Evolutionary conservation across 2,888 invertebrate species (phyloP), one percentile per base, ranked within the genome.

Genomic region (Microplitis deprimator): DNA sequence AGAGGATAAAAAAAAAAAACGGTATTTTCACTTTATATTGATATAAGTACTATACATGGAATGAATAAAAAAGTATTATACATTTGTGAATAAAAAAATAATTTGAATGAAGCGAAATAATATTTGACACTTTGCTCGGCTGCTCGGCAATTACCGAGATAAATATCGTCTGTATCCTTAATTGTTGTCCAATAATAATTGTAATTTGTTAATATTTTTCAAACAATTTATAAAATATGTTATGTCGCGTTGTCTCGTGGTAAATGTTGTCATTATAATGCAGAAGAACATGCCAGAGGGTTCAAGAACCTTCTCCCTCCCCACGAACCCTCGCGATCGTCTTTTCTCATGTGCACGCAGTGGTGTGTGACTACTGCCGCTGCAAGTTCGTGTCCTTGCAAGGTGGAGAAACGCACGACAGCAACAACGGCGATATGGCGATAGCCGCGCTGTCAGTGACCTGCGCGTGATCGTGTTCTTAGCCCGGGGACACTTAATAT

Each of bases 311-410:
- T 83, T 80, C 75, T 77, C 75, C 65, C 71, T 62, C 62, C 65
- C 72, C 73, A 69, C 62, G 65, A 68, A 41, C 71, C 61, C 71
- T 62, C 71, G 70, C 38, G 59, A 60, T 50, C 20, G 41, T 62
- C 50, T 61, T 72, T 29, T 38, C 50, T 38, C 65, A 6, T 38
- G 29, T 50, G 13, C 50, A 50, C 10, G 10, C 50, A 50, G 50
- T 50, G 50, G 41, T 13, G 20, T 62, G 16, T 61, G 17, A 40
- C 39, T 65, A 65, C 64, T 64, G 17, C 13, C 20, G 13, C 17
- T 65, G 41, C 64, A 50, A 50, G 50, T 50, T 8, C 64, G 84
- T 87, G 87, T 87, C 87, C 87, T 87, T 87, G 87, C 86, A 84
- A 86, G 85, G 84, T 85, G 83, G 83, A 84, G 82, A 80, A 73